phyloP scores from a whole-genome alignment of 1,140 invertebrate species.

The Paralvinella palmiformis region DNA sequence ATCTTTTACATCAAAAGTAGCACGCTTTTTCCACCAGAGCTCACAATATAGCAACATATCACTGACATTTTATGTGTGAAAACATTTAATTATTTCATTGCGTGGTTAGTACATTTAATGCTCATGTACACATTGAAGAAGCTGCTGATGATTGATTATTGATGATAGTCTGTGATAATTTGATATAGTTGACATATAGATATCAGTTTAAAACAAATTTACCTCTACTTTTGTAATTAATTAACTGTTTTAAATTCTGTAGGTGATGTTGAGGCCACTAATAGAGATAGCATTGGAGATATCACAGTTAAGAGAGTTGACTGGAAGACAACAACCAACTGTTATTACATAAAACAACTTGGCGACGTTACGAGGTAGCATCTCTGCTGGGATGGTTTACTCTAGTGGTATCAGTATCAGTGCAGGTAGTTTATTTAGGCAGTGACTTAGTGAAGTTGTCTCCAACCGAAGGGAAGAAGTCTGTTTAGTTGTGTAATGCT shows the following conservation, averaged over 20 bases:
- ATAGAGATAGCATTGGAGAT: constrained; percentile 82
- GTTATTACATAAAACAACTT: constrained; percentile 98
- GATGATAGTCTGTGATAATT: neutral
- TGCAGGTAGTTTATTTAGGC: no score
- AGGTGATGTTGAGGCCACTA: constrained; percentile 74
- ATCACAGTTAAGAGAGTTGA: constrained; percentile 75
- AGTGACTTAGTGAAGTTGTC: no score
- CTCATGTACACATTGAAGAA: neutral
- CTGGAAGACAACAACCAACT: constrained; percentile 81
- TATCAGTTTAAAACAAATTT: neutral
- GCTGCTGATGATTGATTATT: neutral
- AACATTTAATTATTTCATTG: neutral
- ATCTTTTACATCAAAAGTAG: no score
- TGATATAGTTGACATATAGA: constrained; percentile 21
- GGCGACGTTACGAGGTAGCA: no score
- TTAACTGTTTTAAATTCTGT: constrained; percentile 14
- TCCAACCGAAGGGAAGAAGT: no score
- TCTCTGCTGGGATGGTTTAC: no score
- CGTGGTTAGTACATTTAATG: neutral
- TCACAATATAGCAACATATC: no score
- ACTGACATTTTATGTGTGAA: neutral
- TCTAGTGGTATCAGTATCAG: no score
- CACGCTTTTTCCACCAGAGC: no score
- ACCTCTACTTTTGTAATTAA: constrained; percentile 5
- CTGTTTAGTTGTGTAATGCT: no score